phyloP scores from a whole-genome alignment of 2,888 invertebrate genomes.

The Isotomurus palustris region DNA sequence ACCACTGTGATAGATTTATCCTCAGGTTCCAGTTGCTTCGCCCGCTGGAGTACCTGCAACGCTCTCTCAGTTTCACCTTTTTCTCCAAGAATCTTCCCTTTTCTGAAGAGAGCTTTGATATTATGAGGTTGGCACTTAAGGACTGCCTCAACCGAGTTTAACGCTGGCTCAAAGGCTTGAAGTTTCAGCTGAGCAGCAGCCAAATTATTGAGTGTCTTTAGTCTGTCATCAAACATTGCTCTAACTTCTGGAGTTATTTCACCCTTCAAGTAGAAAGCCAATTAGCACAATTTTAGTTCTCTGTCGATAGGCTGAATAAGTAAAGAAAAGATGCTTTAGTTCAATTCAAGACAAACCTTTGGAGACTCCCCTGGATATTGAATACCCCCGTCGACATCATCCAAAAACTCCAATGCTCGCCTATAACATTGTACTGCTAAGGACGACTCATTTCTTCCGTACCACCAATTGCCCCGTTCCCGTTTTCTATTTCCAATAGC shows the following conservation, averaged over 20 bases:
- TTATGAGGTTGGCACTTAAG: conserved; percentile 78
- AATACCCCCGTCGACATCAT: conserved; percentile 66
- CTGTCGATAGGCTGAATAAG: too few species aligned
- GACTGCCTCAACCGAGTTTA: conserved; percentile 76
- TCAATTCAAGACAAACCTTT: too few species aligned
- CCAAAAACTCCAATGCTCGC: conserved; percentile 74
- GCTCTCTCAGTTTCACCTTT: conserved; percentile 69
- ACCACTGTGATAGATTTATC: conserved; percentile 56
- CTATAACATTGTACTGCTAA: conserved; percentile 82
- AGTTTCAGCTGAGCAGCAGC: conserved; percentile 88
- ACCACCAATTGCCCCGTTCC: conserved; percentile 64
- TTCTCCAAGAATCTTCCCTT: conserved; percentile 68
- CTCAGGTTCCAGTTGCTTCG: conserved; percentile 62
- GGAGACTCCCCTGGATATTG: conserved; percentile 47
- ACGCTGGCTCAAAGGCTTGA: conserved; percentile 76
- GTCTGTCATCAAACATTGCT: conserved; percentile 68
- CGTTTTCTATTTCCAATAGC: conserved; percentile 71
- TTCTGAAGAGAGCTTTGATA: conserved; percentile 84
- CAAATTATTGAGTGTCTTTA: conserved; percentile 85
- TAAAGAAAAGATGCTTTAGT: too few species aligned
- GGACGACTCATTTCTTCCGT: conserved; percentile 71
- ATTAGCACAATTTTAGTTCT: neutral
- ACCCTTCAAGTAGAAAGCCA: conserved; percentile 1
- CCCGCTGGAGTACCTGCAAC: conserved; percentile 61
- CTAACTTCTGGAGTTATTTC: conserved; percentile 51